phyloP scores from a whole-genome alignment of 1,140 invertebrate species.

The Brachionus rubens region DNA sequence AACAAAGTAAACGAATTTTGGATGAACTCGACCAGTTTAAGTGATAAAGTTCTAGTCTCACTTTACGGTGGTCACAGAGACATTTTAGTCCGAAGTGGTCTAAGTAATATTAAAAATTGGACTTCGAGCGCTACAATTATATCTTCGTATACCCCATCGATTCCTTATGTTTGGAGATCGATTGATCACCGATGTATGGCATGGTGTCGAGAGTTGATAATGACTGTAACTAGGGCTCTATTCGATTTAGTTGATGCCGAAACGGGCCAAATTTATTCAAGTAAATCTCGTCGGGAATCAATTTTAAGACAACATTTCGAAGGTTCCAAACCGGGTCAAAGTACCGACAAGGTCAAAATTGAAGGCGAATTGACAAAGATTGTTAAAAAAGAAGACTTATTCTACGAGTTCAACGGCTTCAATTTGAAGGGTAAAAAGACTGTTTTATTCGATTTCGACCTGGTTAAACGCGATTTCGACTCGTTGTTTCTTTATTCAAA shows the following conservation, averaged over 20 bases:
- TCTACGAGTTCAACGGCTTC: neutral
- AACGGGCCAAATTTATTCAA: constrained; percentile 22
- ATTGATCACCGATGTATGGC: constrained; percentile 47
- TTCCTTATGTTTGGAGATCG: constrained; percentile 37
- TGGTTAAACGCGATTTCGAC: neutral
- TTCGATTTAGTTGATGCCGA: constrained; percentile 35
- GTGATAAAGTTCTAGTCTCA: constrained; percentile 14
- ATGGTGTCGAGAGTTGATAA: constrained; percentile 46
- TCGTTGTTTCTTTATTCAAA: constrained; percentile 42
- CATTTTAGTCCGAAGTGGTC: constrained; percentile 21
- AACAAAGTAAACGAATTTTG: constrained; percentile 9
- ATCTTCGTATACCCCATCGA: constrained; percentile 21
- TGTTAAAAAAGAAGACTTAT: neutral
- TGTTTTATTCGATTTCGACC: neutral
- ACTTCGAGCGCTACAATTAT: neutral
- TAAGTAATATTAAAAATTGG: constrained; percentile 22
- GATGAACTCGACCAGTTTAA: neutral
- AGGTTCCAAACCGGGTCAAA: neutral
- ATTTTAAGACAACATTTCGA: constrained; percentile 36
- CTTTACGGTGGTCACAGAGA: constrained; percentile 28
- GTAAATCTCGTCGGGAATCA: neutral
- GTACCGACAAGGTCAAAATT: neutral
- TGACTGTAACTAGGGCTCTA: constrained; percentile 23
- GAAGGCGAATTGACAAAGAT: neutral
- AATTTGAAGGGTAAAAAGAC: neutral